These are phyloP conservation scores for Drosophila seguyi DNA, from an alignment of 1,140 invertebrate species.

Conservation along the genomic window DNA sequence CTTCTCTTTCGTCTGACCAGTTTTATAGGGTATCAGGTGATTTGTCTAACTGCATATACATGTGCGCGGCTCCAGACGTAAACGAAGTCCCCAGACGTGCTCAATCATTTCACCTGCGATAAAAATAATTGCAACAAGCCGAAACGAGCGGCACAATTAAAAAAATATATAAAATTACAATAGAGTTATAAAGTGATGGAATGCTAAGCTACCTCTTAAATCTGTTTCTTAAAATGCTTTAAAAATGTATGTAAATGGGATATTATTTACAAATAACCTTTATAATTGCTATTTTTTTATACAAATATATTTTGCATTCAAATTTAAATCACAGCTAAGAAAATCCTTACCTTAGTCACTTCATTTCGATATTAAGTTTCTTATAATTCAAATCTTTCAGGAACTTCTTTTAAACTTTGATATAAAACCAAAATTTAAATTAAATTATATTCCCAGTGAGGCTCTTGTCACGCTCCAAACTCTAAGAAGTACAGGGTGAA, in stretches of 20 bases:
- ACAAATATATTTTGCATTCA: too few relatives aligned
- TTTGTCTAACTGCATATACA: conserved; percentile 36
- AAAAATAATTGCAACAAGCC: conserved; percentile 50
- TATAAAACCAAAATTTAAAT: not conserved
- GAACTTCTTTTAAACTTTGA: not conserved
- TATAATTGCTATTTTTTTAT: too few relatives aligned
- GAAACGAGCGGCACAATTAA: conserved; percentile 42
- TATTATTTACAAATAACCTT: too few relatives aligned
- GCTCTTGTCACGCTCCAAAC: conserved; percentile 12
- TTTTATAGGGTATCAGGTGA: conserved; percentile 55
- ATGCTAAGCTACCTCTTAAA: conserved; percentile 7
- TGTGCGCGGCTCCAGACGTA: conserved; percentile 35
- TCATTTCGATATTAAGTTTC: not conserved
- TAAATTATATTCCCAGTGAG: not conserved
- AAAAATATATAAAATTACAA: conserved; percentile 21
- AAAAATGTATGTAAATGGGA: too few relatives aligned
- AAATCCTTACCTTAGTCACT: not conserved
- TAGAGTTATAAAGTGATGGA: conserved; percentile 4
- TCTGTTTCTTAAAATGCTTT: too few relatives aligned
- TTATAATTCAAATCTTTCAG: not conserved
- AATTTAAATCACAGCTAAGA: not conserved
- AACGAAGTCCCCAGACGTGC: conserved; percentile 59
- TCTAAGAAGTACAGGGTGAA: conserved; percentile 15
- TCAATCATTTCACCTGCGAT: conserved; percentile 76
- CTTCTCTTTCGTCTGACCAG: conserved; percentile 32